Conservation (phyloP, 2,888 invertebrate species). For the Tetragonula carbonaria region DNA sequence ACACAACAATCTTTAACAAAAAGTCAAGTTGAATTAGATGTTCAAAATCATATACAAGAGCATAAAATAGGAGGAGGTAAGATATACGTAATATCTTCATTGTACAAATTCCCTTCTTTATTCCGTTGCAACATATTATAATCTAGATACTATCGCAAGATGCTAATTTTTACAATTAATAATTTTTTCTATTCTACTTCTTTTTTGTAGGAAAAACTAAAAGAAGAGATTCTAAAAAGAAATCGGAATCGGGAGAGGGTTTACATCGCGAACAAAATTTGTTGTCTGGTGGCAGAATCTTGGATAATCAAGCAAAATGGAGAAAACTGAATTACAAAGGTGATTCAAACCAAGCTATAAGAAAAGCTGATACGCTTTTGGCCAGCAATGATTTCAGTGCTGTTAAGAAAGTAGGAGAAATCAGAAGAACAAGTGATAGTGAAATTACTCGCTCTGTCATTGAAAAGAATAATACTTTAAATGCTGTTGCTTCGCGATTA, state of each 20-base stretch:
- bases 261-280: slow-evolving; percentile 84
- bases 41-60: slow-evolving; percentile 81
- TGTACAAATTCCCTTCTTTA: not conserved
- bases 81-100: slow-evolving; percentile 26
- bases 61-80: slow-evolving; percentile 83
- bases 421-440: slow-evolving; percentile 85
- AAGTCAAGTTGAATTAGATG: slow-evolving; percentile 78
- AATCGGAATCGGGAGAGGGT: slow-evolving; percentile 86
- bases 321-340: slow-evolving; percentile 80
- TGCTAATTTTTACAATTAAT: not conserved
- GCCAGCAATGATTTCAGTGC: slow-evolving; percentile 83
- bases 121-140: not conserved
- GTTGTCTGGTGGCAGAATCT: slow-evolving; percentile 82
- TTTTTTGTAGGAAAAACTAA: slow-evolving; percentile 82
- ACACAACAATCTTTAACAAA: slow-evolving; percentile 76
- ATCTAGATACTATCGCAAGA: not conserved
- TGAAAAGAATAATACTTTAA: slow-evolving; percentile 74
- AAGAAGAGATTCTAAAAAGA: slow-evolving; percentile 87
- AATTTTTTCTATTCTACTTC: not conserved
- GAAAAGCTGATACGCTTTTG: slow-evolving; percentile 85
- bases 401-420: slow-evolving; percentile 81
- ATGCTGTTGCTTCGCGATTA: slow-evolving; percentile 74
- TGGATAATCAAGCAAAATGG: slow-evolving; percentile 82
- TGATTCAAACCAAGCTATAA: slow-evolving; percentile 73
- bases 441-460: slow-evolving; percentile 77